A percentile compares a stretch with the other conserved stretches of the same genome.
These are phyloP conservation scores for Pan paniscus DNA, from an alignment of 2,113 vertebrate genomes.

Conservation along the genomic window DNA sequence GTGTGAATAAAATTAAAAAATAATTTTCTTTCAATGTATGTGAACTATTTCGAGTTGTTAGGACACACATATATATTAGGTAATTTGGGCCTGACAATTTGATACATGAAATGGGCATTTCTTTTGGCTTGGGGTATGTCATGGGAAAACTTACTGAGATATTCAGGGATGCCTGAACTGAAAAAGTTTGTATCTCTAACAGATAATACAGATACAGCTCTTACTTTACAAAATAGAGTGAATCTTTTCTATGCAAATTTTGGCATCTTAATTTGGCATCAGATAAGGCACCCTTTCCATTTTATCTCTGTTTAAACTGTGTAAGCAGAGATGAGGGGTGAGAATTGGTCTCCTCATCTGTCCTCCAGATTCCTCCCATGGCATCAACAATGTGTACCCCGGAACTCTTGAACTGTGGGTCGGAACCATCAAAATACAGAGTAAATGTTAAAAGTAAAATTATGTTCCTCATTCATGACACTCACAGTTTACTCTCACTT, in stretches of 20 bases:
- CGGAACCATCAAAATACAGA: not conserved
- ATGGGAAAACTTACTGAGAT: not conserved
- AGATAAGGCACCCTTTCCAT: not conserved
- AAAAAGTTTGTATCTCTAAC: not conserved
- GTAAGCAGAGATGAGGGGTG: too few relatives aligned
- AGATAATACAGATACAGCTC: not conserved
- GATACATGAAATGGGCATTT: not conserved
- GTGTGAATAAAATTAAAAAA: fast-evolving
- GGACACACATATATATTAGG: not conserved
- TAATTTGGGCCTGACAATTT: too few relatives aligned
- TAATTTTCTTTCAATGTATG: not conserved
- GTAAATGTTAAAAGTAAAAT: not conserved
- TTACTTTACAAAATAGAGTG: not conserved
- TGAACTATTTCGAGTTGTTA: not conserved
- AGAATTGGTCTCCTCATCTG: not conserved
- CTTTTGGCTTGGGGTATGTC: not conserved
- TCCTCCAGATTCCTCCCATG: too few relatives aligned
- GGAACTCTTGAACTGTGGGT: not conserved
- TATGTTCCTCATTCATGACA: not conserved
- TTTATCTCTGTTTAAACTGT: not conserved
- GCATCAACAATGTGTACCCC: fast-evolving
- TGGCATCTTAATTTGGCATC: not conserved
- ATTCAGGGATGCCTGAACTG: too few relatives aligned
- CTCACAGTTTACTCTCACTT: not conserved
- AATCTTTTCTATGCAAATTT: fast-evolving